Evolutionary conservation across 1,140 invertebrate species (phyloP).

Genomic region (Drosophila athabasca): DNA sequence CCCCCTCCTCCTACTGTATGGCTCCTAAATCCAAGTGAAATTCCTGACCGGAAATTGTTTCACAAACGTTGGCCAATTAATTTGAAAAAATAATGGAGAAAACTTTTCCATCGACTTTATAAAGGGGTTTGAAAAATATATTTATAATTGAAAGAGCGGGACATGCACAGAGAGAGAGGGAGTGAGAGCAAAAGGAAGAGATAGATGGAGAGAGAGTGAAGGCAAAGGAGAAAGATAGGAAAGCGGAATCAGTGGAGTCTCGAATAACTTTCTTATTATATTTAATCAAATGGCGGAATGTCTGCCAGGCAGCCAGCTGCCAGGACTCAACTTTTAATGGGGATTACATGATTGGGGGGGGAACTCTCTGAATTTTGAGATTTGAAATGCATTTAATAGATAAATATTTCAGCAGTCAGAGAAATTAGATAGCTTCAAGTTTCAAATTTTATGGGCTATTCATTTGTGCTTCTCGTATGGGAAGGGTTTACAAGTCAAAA

Average conservation of each 20-base stretch:
- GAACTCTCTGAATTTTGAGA: constrained; percentile 2
- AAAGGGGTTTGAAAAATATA: constrained; percentile 8
- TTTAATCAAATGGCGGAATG: constrained; percentile 32
- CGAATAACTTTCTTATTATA: constrained; percentile 28
- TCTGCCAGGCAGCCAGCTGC: no score
- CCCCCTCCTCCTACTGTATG: not conserved
- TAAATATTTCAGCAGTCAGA: constrained; percentile 17
- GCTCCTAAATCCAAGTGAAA: constrained; percentile 58
- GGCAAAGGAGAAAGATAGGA: no score
- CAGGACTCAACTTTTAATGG: no score
- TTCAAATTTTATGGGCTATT: no score
- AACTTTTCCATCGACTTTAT: constrained; percentile 17
- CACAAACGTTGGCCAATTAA: constrained; percentile 76
- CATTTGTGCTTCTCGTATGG: no score
- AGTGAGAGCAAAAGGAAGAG: no score
- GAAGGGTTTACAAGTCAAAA: no score
- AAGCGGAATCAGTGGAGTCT: constrained; percentile 1
- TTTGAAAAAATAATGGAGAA: constrained; percentile 68
- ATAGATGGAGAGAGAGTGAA: not conserved
- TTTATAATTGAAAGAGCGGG: constrained; percentile 27
- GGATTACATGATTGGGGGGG: no score
- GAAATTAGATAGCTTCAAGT: no score
- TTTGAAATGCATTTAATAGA: constrained; percentile 24
- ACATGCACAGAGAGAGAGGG: not conserved
- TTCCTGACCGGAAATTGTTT: constrained; percentile 80